phyloP scores from a whole-genome alignment of 2,113 vertebrate genomes.

The Haemorhous mexicanus region DNA sequence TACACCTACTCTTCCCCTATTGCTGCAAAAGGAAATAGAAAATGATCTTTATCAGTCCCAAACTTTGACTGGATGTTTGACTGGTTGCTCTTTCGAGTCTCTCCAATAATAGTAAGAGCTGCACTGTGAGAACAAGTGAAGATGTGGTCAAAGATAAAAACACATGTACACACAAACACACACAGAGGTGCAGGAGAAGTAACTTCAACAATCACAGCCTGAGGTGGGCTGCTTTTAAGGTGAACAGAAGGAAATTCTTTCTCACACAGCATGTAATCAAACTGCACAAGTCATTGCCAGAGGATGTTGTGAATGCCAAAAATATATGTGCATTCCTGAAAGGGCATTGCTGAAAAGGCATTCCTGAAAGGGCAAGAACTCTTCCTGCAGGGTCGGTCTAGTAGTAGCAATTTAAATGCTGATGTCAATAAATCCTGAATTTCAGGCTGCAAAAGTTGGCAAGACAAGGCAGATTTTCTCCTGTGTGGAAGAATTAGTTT shows the following conservation, averaged over 20 bases:
- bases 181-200: background rate
- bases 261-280: background rate
- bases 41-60: background rate
- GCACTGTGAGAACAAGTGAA: background rate
- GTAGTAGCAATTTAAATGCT: background rate
- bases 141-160: background rate
- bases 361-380: background rate
- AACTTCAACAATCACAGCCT: background rate
- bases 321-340: background rate
- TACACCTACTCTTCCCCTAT: slow-evolving; percentile 39
- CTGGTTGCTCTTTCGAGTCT: background rate
- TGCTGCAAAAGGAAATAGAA: slow-evolving; percentile 32
- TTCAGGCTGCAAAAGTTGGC: background rate
- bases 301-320: background rate
- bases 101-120: background rate
- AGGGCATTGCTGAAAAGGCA: background rate
- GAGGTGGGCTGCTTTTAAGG: background rate
- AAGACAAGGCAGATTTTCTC: background rate
- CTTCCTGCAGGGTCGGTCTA: background rate
- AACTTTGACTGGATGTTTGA: background rate
- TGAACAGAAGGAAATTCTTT: background rate
- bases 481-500: background rate
- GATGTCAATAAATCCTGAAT: background rate
- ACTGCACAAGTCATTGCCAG: background rate
- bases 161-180: background rate